Percentiles rank a stretch among this genome's conserved stretches.
These are phyloP conservation scores for Pangasianodon gigas DNA, from an alignment of 2,113 vertebrate genomes.

Conservation along the genomic window DNA sequence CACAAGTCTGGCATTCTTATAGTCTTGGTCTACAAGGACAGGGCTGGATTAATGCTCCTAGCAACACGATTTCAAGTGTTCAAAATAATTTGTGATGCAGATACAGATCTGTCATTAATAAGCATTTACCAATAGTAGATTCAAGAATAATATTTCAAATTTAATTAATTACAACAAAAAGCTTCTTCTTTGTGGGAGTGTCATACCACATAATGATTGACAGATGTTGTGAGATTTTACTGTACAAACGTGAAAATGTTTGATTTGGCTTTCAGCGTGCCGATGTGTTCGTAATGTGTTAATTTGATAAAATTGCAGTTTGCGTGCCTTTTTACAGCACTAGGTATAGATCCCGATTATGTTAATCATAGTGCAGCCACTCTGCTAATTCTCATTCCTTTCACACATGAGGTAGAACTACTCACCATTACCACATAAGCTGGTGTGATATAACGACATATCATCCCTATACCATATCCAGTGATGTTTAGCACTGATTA, in stretches of 20 bases:
- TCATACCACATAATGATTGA: neutral
- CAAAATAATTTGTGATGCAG: neutral
- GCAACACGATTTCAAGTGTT: neutral
- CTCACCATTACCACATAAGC: neutral
- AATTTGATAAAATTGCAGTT: neutral
- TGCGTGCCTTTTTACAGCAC: neutral
- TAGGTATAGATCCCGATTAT: neutral
- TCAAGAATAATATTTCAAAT: too few species aligned
- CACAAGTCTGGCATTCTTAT: constrained; percentile 31
- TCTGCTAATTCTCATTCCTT: neutral
- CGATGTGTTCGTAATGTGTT: neutral
- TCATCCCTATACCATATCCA: neutral
- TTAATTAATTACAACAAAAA: neutral
- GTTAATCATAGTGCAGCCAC: neutral
- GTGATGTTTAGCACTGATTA: neutral
- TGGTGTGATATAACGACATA: neutral
- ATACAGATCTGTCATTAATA: neutral
- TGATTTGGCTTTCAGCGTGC: neutral
- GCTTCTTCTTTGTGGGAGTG: too few species aligned
- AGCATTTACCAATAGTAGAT: neutral
- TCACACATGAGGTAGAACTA: neutral
- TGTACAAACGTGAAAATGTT: neutral
- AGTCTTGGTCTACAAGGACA: constrained; percentile 6
- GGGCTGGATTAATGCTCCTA: neutral
- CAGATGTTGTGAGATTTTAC: neutral